phyloP scores from a whole-genome alignment of 1,140 invertebrate genomes.

The Capitella teleta region DNA sequence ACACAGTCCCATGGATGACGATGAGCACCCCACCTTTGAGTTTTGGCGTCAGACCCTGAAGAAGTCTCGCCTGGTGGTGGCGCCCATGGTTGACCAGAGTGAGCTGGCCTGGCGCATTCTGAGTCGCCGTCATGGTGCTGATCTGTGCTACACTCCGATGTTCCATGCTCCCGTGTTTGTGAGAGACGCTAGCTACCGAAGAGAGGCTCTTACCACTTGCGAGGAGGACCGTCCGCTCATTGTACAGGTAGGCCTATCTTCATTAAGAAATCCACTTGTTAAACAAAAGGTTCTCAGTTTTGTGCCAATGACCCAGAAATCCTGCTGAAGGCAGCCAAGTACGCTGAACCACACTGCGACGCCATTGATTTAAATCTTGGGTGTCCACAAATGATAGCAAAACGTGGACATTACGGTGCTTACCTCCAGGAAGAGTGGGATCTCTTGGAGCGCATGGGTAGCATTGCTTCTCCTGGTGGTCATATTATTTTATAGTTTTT shows the following conservation, averaged over 20 bases:
- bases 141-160: constrained; percentile 82
- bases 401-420: constrained; percentile 64
- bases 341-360: constrained; percentile 79
- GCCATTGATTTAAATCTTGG: constrained; percentile 95
- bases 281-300: constrained; percentile 79
- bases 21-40: too few species aligned
- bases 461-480: neutral
- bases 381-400: constrained; percentile 90
- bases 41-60: constrained; percentile 41
- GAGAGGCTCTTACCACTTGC: constrained; percentile 63
- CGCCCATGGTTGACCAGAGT: constrained; percentile 96
- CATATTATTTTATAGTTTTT: neutral
- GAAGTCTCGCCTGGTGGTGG: constrained; percentile 53
- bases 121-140: constrained; percentile 61
- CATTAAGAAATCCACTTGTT: neutral
- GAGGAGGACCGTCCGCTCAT: constrained; percentile 82
- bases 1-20: too few species aligned
- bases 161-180: constrained; percentile 61
- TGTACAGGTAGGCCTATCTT: constrained; percentile 61
- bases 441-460: constrained; percentile 63
- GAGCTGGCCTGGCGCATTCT: constrained; percentile 86
- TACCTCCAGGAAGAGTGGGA: constrained; percentile 95
- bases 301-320: constrained; percentile 89
- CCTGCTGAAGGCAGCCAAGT: constrained; percentile 71
- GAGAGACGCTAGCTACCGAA: constrained; percentile 77